Base-by-base conservation (phyloP, 2,113 vertebrate species). In the Pogonocichla stellata region DNA sequence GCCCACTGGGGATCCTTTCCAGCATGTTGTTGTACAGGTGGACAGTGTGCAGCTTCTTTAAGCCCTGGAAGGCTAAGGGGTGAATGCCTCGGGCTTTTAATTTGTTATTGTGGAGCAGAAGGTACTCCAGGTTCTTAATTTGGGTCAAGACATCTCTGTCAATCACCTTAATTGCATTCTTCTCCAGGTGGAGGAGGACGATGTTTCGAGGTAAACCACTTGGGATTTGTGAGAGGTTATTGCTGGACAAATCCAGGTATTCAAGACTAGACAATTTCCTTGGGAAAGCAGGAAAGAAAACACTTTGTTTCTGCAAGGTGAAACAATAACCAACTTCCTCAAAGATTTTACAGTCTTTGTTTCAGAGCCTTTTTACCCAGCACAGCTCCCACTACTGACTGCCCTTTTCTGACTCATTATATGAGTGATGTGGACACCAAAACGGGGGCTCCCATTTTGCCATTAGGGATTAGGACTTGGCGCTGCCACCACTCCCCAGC, bases 21-120 rank as follows among this genome's bases (percentile, higher is more conserved):
- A 99, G 98, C 56, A 98, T 96, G 69, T 99, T 99, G 97, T 99
- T 99, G 98, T 99, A 99, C 97, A 99, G 97, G 93, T 99, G 99
- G 69, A 99, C 98, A 2, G 99, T 99, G 97, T 99, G 99, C 48
- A 99, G 97, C 91, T 99, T 99, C 97, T 99, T 99, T 93, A 99
- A 97, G 42, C 99, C 99, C 17, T 98, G 98, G 97, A 99, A 99
- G 78, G 99, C 99, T 58, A 92, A 79, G 0, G 98, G 98, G 91
- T 99, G 98, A 95, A 99, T 99, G 80, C 98, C 98, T 15, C 98
- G 97, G 2, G 99, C 99, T 45, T 98, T 99, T 57, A 99, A 97
- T 80, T 98, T 98, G 98, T 99, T 99, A 95, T 99, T 99, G 96
- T 99, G 99, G 28, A 99, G 98, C 31, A 99, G 98, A 92, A 99